phyloP scores from a whole-genome alignment of 1,140 invertebrate species.

The Bombus superbus region DNA sequence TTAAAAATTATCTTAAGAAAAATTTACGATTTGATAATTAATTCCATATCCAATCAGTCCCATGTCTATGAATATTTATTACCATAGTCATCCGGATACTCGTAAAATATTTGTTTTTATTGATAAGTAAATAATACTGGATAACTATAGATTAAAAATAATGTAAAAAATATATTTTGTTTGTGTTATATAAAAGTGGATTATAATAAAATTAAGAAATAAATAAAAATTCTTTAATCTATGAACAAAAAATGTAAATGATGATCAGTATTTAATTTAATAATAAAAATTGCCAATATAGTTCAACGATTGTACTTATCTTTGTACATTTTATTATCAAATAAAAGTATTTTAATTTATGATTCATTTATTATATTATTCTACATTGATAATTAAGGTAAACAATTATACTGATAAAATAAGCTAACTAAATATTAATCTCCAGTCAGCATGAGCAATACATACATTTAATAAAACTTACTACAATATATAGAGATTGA shows the following conservation, averaged over 20 bases:
- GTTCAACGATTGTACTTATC: not conserved
- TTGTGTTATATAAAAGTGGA: too few relatives aligned
- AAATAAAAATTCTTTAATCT: not conserved
- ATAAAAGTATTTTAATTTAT: not conserved
- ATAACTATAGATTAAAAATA: too few relatives aligned
- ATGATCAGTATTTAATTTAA: not conserved
- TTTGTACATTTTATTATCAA: not conserved
- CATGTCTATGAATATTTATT: too few relatives aligned
- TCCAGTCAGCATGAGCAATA: not conserved
- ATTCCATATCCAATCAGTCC: too few relatives aligned
- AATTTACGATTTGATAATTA: too few relatives aligned
- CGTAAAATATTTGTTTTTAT: too few relatives aligned
- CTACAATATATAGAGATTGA: not conserved
- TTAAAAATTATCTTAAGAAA: too few relatives aligned
- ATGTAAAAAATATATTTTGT: too few relatives aligned
- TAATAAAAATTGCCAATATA: not conserved
- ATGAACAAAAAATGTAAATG: not conserved
- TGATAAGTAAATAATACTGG: too few relatives aligned
- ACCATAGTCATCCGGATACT: too few relatives aligned
- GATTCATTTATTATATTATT: not conserved
- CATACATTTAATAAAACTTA: constrained; percentile 1
- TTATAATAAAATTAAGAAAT: not conserved
- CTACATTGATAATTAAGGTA: constrained; percentile 7
- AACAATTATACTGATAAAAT: constrained; percentile 7
- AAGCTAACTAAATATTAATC: not conserved